These are phyloP conservation scores for Drosophila mayaguana DNA, from an alignment of 2,888 invertebrate species.

Conservation along the genomic window DNA sequence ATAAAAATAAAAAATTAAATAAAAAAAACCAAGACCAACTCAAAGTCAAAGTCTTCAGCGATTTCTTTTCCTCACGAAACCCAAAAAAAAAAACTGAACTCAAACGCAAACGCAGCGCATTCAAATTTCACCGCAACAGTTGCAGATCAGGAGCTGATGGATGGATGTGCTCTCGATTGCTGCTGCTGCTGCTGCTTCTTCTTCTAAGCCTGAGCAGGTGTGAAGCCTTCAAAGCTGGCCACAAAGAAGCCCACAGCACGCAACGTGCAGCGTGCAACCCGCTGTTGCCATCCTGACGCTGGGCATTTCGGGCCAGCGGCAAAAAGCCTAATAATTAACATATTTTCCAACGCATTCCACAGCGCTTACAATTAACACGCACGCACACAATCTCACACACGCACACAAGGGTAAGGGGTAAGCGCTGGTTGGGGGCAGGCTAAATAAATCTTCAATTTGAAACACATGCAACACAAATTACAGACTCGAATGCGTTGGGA, in stretches of 20 bases:
- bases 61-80: conserved; percentile 57
- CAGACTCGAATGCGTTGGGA: conserved; percentile 69
- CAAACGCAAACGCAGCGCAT: conserved; percentile 46
- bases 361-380: conserved; percentile 82
- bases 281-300: conserved; percentile 26
- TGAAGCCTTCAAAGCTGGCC: conserved; percentile 35
- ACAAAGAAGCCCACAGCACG: conserved; percentile 12
- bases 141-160: conserved; percentile 48
- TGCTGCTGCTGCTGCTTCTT: conserved; percentile 10
- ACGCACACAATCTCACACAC: conserved; percentile 47
- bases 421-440: conserved; percentile 4
- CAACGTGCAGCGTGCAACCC: conserved; percentile 25
- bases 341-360: conserved; percentile 81
- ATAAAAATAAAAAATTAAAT: conserved; percentile 20
- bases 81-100: conserved; percentile 13
- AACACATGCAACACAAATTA: conserved; percentile 81
- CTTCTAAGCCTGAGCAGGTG: conserved; percentile 38
- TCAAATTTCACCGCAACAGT: conserved; percentile 63
- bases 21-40: conserved; percentile 13
- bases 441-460: conserved; percentile 81
- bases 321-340: conserved; percentile 78
- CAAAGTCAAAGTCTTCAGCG: conserved; percentile 42
- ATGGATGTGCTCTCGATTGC: conserved; percentile 28
- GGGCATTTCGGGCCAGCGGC: conserved; percentile 51
- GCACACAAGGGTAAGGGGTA: not conserved